Conservation (phyloP, 2,888 invertebrate species). For the Parnassius glacialis region DNA sequence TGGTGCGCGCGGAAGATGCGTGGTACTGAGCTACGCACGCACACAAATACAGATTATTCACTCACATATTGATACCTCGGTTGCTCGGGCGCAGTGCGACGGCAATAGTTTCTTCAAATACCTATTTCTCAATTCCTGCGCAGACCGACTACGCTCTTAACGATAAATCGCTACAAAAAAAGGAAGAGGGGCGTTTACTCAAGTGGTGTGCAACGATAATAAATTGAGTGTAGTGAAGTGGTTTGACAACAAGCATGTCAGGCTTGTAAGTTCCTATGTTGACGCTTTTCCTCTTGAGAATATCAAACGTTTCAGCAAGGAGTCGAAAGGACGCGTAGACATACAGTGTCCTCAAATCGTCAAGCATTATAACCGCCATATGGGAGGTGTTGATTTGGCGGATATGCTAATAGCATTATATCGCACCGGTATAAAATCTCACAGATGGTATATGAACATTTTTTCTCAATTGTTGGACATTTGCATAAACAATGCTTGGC, state of each 20-base stretch:
- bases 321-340: conserved; percentile 26
- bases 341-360: conserved; percentile 33
- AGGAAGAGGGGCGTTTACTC: neutral
- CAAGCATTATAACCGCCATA: conserved; percentile 34
- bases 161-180: too few species aligned
- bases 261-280: conserved; percentile 30
- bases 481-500: neutral
- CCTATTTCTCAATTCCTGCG: too few species aligned
- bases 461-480: conserved; percentile 17
- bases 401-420: conserved; percentile 6
- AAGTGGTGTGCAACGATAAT: neutral
- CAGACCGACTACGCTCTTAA: too few species aligned
- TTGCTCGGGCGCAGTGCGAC: too few species aligned
- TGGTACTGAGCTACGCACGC: too few species aligned
- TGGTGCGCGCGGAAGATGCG: too few species aligned
- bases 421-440: conserved; percentile 32
- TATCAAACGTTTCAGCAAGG: conserved; percentile 30
- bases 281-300: conserved; percentile 30
- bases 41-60: too few species aligned
- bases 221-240: conserved; percentile 28
- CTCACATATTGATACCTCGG: too few species aligned
- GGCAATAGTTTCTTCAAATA: too few species aligned
- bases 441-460: conserved; percentile 35
- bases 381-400: conserved; percentile 35
- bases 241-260: conserved; percentile 35